phyloP scores from a whole-genome alignment of 2,797 vertebrate genomes.

The Bradypodion pumilum region DNA sequence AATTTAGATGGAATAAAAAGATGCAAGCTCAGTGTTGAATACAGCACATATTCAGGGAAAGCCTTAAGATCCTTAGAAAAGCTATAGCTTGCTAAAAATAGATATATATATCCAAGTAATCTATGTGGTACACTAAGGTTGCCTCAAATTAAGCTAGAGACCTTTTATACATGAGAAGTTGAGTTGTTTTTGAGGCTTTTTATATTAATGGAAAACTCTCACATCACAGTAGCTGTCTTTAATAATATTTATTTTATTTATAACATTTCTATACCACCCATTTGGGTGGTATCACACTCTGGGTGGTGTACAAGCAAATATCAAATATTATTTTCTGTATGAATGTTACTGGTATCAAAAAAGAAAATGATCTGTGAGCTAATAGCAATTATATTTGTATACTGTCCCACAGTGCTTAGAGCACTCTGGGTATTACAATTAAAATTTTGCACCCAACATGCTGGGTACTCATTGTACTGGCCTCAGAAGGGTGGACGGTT shows the following conservation, averaged over 20 bases:
- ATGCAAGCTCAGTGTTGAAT: neutral
- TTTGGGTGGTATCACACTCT: too few species aligned
- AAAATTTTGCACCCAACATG: too few species aligned
- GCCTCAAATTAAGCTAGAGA: neutral
- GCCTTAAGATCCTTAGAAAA: too few species aligned
- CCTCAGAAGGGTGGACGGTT: too few species aligned
- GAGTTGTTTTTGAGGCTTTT: neutral
- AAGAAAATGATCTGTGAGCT: neutral
- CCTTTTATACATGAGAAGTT: neutral
- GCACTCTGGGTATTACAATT: too few species aligned
- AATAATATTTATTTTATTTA: neutral
- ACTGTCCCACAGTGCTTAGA: too few species aligned
- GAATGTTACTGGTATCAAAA: neutral
- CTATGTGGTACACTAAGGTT: neutral
- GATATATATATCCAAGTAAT: neutral
- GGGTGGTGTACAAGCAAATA: too few species aligned
- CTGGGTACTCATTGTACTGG: too few species aligned
- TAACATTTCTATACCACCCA: too few species aligned
- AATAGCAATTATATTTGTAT: too few species aligned
- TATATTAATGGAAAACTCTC: too few species aligned
- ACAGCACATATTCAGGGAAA: neutral
- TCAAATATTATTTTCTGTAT: neutral
- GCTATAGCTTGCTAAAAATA: neutral
- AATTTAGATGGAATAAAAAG: constrained; percentile 11
- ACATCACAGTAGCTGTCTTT: neutral